Evolutionary conservation across 2,888 invertebrate genomes (phyloP), one percentile per base, ranked within the genome.

Genomic region (Chamaedrilus cognettii): DNA sequence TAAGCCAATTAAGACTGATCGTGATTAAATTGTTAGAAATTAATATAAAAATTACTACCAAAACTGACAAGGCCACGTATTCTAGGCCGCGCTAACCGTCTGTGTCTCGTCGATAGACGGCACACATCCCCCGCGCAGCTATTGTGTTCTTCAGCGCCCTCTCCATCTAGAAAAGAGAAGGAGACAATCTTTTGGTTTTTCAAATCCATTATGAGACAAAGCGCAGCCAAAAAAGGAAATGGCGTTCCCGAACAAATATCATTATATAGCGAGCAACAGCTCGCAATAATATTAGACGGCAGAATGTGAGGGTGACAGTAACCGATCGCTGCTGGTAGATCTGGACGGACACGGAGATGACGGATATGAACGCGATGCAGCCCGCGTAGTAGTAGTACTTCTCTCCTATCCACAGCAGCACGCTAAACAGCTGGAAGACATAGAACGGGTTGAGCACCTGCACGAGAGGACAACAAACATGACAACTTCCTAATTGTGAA

Each of bases 321-420:
- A 83, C 82, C 74, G 76, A 76, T 63, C 80, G 70, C 2, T 80
- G 73, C 60, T 75, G 67, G 51, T 70, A 69, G 56, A 76, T 61
- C 55, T 93, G 90, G 79, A 91, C 90, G n/a, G 88, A 86, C 72
- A 95, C 90, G 75, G 94, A 92, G 77, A 91, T 89, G 26, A 89
- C 87, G 0, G 94, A 92, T 90, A 95, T 93, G 0, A 89, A 77
- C 56, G 94, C 86, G 69, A 96, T 94, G 50, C 93, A 93, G 26
- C 90, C 86, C 28, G 95, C 94, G 82, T 96, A 96, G 77, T 91
- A 90, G 81, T 96, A 96, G 81, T 96, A 96, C 69, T 92, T 89
- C 79, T 96, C 96, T 3, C 90, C 87, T 65, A 93, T 88, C 96
- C 96, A 96, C 65, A 96, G 87, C 11, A 88, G 87, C 60, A 82